phyloP scores from a whole-genome alignment of 1,140 invertebrate genomes.

The Brachionus koreanus region DNA sequence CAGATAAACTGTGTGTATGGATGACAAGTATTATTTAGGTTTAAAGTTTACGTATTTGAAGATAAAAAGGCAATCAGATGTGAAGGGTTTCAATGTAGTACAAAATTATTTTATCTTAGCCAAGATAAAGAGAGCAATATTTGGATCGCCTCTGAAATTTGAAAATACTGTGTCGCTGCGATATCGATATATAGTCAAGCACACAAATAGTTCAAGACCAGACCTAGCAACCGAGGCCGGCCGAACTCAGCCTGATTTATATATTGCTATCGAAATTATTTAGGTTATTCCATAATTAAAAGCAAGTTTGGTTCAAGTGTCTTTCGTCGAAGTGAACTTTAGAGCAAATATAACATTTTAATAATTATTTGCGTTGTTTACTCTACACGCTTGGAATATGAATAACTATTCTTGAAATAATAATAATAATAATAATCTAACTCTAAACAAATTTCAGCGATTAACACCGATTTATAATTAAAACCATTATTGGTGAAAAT shows the following conservation, averaged over 20 bases:
- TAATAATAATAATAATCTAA: too few relatives aligned
- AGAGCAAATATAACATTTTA: conserved; percentile 9
- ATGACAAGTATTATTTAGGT: not conserved
- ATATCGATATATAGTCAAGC: not conserved
- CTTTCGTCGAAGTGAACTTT: not conserved
- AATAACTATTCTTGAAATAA: not conserved
- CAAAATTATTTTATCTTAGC: not conserved
- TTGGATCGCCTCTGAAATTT: too few relatives aligned
- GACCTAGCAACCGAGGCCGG: not conserved
- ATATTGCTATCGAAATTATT: not conserved
- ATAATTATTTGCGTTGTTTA: conserved; percentile 4
- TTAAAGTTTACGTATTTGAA: not conserved
- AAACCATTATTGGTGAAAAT: not conserved
- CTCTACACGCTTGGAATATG: not conserved
- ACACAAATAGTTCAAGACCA: not conserved
- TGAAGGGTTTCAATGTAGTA: not conserved
- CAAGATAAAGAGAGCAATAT: not conserved
- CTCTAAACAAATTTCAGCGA: not conserved
- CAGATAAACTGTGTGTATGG: not conserved
- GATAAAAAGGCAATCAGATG: not conserved
- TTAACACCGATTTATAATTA: not conserved
- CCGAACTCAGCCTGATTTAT: not conserved
- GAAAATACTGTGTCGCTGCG: not conserved
- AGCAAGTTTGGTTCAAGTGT: not conserved
- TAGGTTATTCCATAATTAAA: conserved; percentile 9